Base-by-base conservation (phyloP, 2,113 vertebrate genomes). In the Agelaius tricolor region DNA sequence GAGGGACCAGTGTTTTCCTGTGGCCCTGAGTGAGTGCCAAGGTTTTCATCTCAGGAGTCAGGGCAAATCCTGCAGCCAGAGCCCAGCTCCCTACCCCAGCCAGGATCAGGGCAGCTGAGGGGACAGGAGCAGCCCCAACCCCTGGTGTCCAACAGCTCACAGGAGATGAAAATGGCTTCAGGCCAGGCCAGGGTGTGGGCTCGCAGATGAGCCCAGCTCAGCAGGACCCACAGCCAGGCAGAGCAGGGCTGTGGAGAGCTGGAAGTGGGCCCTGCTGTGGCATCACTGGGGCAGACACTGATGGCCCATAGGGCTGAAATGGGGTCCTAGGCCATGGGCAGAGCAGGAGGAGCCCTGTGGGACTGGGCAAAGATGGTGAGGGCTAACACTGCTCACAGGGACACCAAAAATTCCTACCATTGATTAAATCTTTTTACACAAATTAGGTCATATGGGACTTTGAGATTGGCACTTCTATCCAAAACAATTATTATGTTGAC, bases 1-100 rank as follows among this genome's bases (percentile, higher is more conserved):
- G 33, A 13, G 6, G 10, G 8, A 7, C 2, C 28, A 59, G 12
- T 0, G 0, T 18, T 12, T 76, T 13, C 21, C 24, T 44, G 10
- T 13, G 31, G 13, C 31, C 4, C 23, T 20, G 4, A 63, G 20
- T 30, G 7, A 75, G 10, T 47, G 24, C 30, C 8, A 81, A n/a
- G 14, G 1, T 3, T 24, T 66, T 24, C 21, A 31, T 11, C 3
- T 24, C 10, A 44, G 13, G 6, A 15, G 3, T 6, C 9, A 52
- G 2, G 30, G 8, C 7, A 47, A 33, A 41, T 14, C 10, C 21
- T 11, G 18, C 39, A 87, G 35, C 8, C 26, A 39, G 33, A 30
- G 7, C 9, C 13, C 2, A 4, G 55, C 11, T 28, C 22, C 51
- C 9, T 8, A 0, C 24, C 44, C 26, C 33, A 73, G 24, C 7